Conservation (phyloP, 2,113 vertebrate species). For the Aphelocoma coerulescens region DNA sequence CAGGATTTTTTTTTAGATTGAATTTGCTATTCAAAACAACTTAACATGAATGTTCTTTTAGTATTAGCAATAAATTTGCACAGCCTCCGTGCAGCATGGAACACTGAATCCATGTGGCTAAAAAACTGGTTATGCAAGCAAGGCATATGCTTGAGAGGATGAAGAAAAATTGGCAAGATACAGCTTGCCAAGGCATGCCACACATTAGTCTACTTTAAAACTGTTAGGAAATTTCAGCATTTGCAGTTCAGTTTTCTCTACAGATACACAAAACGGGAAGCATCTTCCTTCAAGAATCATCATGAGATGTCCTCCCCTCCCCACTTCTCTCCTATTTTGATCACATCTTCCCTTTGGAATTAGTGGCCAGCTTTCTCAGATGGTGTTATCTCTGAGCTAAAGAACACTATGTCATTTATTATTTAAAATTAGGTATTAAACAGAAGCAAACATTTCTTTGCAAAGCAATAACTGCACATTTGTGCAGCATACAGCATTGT, state of each 20-base stretch:
- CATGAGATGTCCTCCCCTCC: not conserved
- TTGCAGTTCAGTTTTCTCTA: slow-evolving; percentile 34
- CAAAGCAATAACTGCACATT: not conserved
- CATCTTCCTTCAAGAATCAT: not conserved
- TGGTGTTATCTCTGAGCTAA: not conserved
- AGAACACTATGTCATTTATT: not conserved
- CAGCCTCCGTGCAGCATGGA: slow-evolving; percentile 1
- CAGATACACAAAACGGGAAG: not conserved
- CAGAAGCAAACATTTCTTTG: not conserved
- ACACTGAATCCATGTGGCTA: slow-evolving; percentile 58
- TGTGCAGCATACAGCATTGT: not conserved
- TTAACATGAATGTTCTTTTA: slow-evolving; percentile 52
- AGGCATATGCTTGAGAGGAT: slow-evolving; percentile 57
- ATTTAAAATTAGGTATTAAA: slow-evolving; percentile 9
- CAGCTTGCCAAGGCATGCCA: slow-evolving; percentile 58
- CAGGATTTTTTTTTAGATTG: not conserved
- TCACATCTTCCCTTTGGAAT: slow-evolving; percentile 1
- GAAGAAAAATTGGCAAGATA: slow-evolving; percentile 58
- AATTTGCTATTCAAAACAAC: slow-evolving; percentile 44
- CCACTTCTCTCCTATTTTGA: not conserved
- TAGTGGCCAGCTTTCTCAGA: not conserved
- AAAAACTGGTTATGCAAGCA: slow-evolving; percentile 60
- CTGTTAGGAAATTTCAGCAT: slow-evolving; percentile 47
- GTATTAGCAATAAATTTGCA: slow-evolving; percentile 54
- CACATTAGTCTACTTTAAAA: slow-evolving; percentile 59